These are phyloP conservation scores for Mormyrops attenuatus DNA, from an alignment of 2,797 vertebrate species.

Conservation along the genomic window DNA sequence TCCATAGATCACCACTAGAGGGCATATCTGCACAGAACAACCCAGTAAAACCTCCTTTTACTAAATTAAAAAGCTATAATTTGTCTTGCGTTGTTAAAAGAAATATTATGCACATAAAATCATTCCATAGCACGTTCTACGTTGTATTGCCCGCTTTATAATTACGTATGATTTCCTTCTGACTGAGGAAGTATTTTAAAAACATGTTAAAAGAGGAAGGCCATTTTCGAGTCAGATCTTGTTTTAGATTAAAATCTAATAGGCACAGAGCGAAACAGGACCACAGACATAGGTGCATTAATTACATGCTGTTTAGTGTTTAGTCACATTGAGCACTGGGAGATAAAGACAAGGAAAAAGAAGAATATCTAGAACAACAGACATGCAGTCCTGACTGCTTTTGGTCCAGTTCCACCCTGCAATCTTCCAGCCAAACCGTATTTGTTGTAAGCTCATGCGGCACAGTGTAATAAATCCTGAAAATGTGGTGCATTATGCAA, in stretches of 20 bases:
- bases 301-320: neutral
- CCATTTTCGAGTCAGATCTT: neutral
- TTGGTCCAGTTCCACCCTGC: neutral
- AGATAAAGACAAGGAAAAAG: neutral
- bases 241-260: neutral
- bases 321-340: neutral
- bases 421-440: neutral
- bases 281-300: neutral
- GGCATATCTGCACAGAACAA: neutral
- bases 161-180: neutral
- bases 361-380: neutral
- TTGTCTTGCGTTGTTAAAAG: neutral
- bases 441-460: neutral
- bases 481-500: neutral
- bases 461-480: neutral
- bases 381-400: neutral
- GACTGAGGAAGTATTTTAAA: slow-evolving; percentile 18
- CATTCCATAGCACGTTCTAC: slow-evolving; percentile 17
- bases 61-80: neutral
- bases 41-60: neutral
- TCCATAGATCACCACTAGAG: neutral
- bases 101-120: neutral
- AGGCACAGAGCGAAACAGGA: neutral
- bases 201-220: slow-evolving; percentile 12
- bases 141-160: neutral